These are phyloP conservation scores for Erebia ligea DNA, from an alignment of 2,888 invertebrate species.

Conservation along the genomic window DNA sequence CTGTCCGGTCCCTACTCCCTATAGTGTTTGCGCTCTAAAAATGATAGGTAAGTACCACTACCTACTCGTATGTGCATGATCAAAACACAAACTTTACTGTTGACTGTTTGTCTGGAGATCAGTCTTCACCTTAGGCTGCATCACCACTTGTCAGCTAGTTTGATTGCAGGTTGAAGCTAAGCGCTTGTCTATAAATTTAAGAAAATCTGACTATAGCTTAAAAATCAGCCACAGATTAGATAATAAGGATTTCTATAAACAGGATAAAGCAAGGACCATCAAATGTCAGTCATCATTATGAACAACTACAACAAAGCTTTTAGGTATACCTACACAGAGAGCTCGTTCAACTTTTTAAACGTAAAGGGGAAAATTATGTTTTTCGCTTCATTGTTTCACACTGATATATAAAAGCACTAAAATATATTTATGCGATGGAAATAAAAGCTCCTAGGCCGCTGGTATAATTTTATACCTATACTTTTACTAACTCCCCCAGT, in stretches of 20 bases:
- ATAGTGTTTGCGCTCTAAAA: too few relatives aligned
- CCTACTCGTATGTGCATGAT: too few relatives aligned
- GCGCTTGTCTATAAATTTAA: too few relatives aligned
- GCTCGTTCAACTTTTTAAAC: slow-evolving; percentile 18
- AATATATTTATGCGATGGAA: background rate
- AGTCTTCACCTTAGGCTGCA: too few relatives aligned
- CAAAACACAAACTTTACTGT: too few relatives aligned
- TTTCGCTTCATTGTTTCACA: slow-evolving; percentile 13
- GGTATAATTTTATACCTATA: background rate
- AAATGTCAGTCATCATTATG: slow-evolving; percentile 15
- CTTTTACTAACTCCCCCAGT: background rate
- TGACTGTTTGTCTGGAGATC: too few relatives aligned
- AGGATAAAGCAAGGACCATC: slow-evolving; percentile 9
- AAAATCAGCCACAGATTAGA: too few relatives aligned
- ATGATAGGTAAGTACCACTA: too few relatives aligned
- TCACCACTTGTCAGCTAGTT: too few relatives aligned
- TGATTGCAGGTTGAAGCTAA: too few relatives aligned
- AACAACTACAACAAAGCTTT: slow-evolving; percentile 21
- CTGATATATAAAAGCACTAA: slow-evolving; percentile 1
- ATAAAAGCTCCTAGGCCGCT: background rate
- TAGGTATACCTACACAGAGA: slow-evolving; percentile 3
- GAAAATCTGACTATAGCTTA: too few relatives aligned
- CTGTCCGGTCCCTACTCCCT: too few relatives aligned
- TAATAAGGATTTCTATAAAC: background rate
- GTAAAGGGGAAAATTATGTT: slow-evolving; percentile 14